A percentile compares a stretch with the other conserved stretches of the same genome.
Conservation (phyloP, 2,797 vertebrate species). For the Enteromius thamalakanensis region DNA sequence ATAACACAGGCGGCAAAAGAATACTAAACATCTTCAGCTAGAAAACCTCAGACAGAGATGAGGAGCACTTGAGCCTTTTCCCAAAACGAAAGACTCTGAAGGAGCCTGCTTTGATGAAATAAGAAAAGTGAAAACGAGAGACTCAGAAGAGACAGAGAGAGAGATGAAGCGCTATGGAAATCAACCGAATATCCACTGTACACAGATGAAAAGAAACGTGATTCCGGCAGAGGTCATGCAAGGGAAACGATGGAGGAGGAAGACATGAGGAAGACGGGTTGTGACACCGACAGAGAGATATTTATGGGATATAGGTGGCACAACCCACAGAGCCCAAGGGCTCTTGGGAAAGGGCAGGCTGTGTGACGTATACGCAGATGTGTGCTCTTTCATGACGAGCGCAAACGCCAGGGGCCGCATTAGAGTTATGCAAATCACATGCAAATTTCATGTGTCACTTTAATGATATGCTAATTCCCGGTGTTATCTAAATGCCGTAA, state of each 20-base stretch:
- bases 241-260: conserved; percentile 4
- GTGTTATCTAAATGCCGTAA: conserved; percentile 56
- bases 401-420: conserved; percentile 16
- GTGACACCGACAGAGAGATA: conserved; percentile 23
- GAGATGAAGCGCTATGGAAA: conserved; percentile 17
- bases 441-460: conserved; percentile 49
- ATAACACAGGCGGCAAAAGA: conserved; percentile 5
- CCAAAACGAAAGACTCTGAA: conserved; percentile 15
- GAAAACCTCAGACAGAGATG: conserved; percentile 6
- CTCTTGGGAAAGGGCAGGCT: conserved; percentile 15
- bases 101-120: conserved; percentile 34
- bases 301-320: conserved; percentile 37
- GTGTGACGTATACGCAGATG: neutral
- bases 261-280: conserved; percentile 11
- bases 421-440: conserved; percentile 55
- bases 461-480: conserved; percentile 56
- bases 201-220: conserved; percentile 4
- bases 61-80: conserved; percentile 31
- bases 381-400: neutral
- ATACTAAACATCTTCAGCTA: conserved; percentile 19
- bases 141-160: neutral
- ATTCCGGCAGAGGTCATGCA: neutral
- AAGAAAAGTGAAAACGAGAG: conserved; percentile 17
- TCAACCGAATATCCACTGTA: conserved; percentile 7
- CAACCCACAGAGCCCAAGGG: conserved; percentile 20